phyloP scores from a whole-genome alignment of 2,113 vertebrate genomes.

The Nanger granti region DNA sequence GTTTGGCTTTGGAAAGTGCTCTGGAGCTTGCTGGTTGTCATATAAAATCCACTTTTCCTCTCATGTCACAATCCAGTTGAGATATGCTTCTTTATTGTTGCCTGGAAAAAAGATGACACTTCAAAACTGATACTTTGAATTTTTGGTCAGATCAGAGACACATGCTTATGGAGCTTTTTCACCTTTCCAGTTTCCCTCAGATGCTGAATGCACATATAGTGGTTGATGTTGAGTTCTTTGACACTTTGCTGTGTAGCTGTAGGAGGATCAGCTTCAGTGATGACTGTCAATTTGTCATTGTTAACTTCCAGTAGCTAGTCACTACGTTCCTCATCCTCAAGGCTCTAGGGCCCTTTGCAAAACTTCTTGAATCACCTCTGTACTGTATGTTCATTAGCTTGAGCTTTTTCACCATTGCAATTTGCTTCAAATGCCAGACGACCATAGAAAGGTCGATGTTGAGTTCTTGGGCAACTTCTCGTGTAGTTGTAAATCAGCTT shows the following conservation, averaged over 20 bases:
- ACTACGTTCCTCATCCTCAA: not conserved
- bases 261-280: not conserved
- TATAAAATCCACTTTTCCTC: not conserved
- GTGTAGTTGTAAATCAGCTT: too few species aligned
- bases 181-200: not conserved
- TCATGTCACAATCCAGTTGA: not conserved
- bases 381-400: not conserved
- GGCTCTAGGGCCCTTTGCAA: not conserved
- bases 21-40: not conserved
- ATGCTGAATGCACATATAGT: not conserved
- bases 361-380: not conserved
- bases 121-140: not conserved
- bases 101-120: not conserved
- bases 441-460: too few species aligned
- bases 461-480: too few species aligned
- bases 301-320: not conserved
- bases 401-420: too few species aligned
- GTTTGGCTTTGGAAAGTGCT: too few species aligned
- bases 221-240: not conserved
- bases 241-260: not conserved
- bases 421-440: too few species aligned
- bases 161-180: not conserved
- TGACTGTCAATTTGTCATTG: not conserved
- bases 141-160: not conserved
- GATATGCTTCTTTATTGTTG: not conserved